Conservation (phyloP, 2,113 vertebrate species). For the Phalacrocorax aristotelis region DNA sequence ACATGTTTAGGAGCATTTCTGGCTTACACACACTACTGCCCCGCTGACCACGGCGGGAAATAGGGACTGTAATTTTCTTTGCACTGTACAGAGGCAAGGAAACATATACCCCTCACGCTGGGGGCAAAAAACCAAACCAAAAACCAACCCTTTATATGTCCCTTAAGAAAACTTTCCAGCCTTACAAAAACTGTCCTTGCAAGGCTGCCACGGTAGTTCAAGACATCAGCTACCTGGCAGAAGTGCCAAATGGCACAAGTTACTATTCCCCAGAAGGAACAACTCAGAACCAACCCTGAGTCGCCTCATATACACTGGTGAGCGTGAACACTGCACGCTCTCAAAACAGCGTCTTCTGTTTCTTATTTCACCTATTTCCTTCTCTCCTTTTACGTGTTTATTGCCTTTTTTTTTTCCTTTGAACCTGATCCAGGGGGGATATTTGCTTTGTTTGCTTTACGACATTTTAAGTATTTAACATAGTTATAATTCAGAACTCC, state of each 20-base stretch:
- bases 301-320: neutral
- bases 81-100: neutral
- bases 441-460: neutral
- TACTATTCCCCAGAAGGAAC: neutral
- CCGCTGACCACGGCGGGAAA: neutral
- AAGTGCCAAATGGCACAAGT: neutral
- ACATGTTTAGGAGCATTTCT: neutral
- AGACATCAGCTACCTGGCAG: neutral
- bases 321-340: neutral
- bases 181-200: neutral
- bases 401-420: neutral
- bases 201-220: neutral
- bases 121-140: neutral
- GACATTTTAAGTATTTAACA: neutral
- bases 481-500: slow-evolving; percentile 11
- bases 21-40: neutral
- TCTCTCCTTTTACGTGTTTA: neutral
- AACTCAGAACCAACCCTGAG: neutral
- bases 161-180: neutral
- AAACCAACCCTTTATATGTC: neutral
- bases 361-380: slow-evolving; percentile 4
- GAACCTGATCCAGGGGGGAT: neutral
- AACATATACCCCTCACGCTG: neutral
- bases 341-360: neutral
- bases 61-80: neutral